Evolutionary conservation across 1,140 invertebrate species (phyloP).

Genomic region (Hyphantria cunea): DNA sequence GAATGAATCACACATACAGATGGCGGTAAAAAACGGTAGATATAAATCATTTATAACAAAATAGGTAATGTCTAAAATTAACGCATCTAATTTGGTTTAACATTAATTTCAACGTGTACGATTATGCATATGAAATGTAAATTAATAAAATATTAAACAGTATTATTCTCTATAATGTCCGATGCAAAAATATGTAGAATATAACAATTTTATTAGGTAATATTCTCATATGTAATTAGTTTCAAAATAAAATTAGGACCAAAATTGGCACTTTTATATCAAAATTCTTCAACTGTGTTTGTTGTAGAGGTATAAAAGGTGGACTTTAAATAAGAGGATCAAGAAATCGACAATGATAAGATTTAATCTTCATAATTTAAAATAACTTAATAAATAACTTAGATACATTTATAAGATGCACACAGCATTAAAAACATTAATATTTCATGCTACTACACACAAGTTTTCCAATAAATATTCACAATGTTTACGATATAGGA

Average conservation of each 20-base stretch:
- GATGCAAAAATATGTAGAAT: too few relatives aligned
- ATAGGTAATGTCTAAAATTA: too few relatives aligned
- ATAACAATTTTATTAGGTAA: too few relatives aligned
- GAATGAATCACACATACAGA: too few relatives aligned
- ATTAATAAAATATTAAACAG: too few relatives aligned
- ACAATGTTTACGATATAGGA: conserved; percentile 1
- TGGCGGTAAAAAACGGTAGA: too few relatives aligned
- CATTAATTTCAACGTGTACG: too few relatives aligned
- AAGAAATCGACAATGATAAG: not conserved
- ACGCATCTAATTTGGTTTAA: too few relatives aligned
- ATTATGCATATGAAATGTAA: too few relatives aligned
- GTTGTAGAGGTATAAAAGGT: not conserved
- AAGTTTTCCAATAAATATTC: not conserved
- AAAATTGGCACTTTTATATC: conserved; percentile 3
- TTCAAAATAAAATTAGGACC: not conserved
- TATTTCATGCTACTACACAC: not conserved
- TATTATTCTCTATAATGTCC: too few relatives aligned
- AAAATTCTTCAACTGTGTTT: not conserved
- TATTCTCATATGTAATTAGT: too few relatives aligned
- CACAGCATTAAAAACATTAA: not conserved
- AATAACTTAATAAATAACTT: not conserved
- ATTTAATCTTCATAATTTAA: not conserved
- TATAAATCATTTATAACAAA: too few relatives aligned
- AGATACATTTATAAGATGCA: not conserved
- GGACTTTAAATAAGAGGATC: not conserved